Percentiles rank a stretch among this genome's conserved stretches.
Conservation (phyloP, 2,888 invertebrate genomes). For the Heliconius sara region DNA sequence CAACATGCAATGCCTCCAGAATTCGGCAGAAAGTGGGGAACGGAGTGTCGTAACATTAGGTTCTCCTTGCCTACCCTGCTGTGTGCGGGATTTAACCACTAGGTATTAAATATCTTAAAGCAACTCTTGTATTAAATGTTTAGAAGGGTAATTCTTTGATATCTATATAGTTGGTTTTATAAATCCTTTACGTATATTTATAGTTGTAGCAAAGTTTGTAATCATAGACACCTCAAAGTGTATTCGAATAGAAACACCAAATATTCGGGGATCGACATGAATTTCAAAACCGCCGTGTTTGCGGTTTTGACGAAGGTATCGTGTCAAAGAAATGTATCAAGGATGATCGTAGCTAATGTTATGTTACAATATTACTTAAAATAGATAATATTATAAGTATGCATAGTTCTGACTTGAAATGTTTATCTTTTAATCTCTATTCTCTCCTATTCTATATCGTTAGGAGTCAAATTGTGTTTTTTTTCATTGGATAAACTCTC, state of each 20-base stretch:
- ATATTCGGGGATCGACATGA: conserved; percentile 15
- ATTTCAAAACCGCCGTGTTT: conserved; percentile 8
- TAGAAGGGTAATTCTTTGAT: not conserved
- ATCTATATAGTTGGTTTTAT: not conserved
- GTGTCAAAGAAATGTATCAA: not conserved
- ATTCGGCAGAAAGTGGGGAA: too few relatives aligned
- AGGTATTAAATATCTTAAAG: too few relatives aligned
- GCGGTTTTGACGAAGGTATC: conserved; percentile 16
- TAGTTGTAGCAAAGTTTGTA: not conserved
- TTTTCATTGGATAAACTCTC: too few relatives aligned
- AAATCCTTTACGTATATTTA: too few relatives aligned
- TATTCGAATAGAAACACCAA: conserved; percentile 18
- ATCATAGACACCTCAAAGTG: not conserved
- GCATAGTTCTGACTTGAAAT: not conserved
- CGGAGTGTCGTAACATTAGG: too few relatives aligned
- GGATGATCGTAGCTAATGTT: not conserved
- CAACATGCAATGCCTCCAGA: too few relatives aligned
- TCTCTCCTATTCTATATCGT: too few relatives aligned
- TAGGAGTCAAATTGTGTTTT: too few relatives aligned
- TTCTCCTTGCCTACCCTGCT: too few relatives aligned
- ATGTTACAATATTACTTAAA: not conserved
- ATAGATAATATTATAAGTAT: not conserved
- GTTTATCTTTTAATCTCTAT: too few relatives aligned
- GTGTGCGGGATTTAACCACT: too few relatives aligned
- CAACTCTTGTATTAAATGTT: not conserved